Percentiles rank a stretch among this genome's conserved stretches.
phyloP scores from a whole-genome alignment of 2,797 vertebrate species.

The Spinus pinus region DNA sequence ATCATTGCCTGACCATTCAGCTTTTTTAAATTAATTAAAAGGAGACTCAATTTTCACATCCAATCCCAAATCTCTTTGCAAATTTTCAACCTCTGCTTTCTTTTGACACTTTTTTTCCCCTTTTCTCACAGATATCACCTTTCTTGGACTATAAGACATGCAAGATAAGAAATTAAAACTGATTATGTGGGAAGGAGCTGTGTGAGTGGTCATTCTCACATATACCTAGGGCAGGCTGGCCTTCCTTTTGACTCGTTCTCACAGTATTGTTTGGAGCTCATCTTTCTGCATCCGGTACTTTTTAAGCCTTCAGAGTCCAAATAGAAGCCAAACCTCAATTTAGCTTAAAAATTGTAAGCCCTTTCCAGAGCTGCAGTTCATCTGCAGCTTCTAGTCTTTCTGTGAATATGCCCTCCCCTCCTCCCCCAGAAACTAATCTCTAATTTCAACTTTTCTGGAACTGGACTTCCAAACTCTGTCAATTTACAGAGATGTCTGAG shows the following conservation, averaged over 20 bases:
- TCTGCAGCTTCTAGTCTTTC: rapidly evolving
- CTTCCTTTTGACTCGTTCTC: neutral
- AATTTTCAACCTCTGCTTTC: slow-evolving; percentile 31
- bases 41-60: slow-evolving; percentile 34
- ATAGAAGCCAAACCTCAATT: neutral
- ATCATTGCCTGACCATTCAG: neutral
- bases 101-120: neutral
- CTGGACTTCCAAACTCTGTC: neutral
- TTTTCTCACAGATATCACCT: neutral
- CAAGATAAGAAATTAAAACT: slow-evolving; percentile 21
- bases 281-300: neutral
- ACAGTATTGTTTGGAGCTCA: neutral
- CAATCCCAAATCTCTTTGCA: slow-evolving; percentile 42
- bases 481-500: neutral
- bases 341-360: neutral
- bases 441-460: neutral
- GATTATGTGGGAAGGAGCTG: neutral
- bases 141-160: neutral
- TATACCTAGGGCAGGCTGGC: neutral
- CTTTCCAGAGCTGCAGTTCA: neutral
- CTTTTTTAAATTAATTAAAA: slow-evolving; percentile 60
- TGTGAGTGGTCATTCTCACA: neutral
- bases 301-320: neutral
- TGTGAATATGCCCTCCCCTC: neutral
- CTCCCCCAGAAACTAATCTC: neutral